Percentiles rank a stretch among this genome's conserved stretches.
Evolutionary conservation across 2,888 invertebrate species (phyloP).

Genomic region (Acanthopleura granulata): DNA sequence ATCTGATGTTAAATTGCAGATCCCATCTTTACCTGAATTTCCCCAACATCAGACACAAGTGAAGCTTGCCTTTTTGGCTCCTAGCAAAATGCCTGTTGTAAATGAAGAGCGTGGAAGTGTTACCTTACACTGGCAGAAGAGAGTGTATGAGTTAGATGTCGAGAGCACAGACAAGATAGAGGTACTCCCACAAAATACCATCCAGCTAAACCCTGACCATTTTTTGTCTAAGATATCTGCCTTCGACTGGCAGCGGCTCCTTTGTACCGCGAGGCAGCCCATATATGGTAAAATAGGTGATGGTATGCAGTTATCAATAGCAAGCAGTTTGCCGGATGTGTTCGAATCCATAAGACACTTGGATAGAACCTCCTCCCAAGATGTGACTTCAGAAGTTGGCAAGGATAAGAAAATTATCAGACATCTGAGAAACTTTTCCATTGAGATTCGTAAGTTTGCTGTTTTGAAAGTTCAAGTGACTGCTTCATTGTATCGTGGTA

Average conservation of each 20-base stretch:
- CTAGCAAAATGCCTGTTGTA: slow-evolving; percentile 33
- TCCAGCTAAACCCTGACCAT: slow-evolving; percentile 47
- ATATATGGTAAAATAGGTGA: slow-evolving; percentile 34
- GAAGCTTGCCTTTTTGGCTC: slow-evolving; percentile 37
- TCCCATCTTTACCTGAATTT: slow-evolving; percentile 31
- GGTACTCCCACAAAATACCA: slow-evolving; percentile 6
- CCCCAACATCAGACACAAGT: slow-evolving; percentile 32
- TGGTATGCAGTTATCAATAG: slow-evolving; percentile 23
- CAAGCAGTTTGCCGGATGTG: slow-evolving; percentile 36
- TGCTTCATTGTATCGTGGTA: slow-evolving; percentile 39
- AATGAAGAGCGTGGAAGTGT: slow-evolving; percentile 31
- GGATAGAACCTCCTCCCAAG: slow-evolving; percentile 31
- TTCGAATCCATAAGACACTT: slow-evolving; percentile 32
- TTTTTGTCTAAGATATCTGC: slow-evolving; percentile 51
- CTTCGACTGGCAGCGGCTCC: slow-evolving; percentile 54
- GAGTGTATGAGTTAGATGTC: slow-evolving; percentile 47
- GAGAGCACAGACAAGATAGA: slow-evolving; percentile 20
- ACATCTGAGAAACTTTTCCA: slow-evolving; percentile 34
- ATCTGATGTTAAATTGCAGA: slow-evolving; percentile 35
- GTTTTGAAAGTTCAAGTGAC: slow-evolving; percentile 54
- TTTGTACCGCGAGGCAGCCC: slow-evolving; percentile 49
- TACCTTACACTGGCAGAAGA: slow-evolving; percentile 50
- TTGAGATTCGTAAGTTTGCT: slow-evolving; percentile 35
- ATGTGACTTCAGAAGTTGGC: slow-evolving; percentile 45
- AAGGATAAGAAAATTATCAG: slow-evolving; percentile 21